Base-by-base conservation (phyloP, 2,113 vertebrate species). In the Origma solitaria region DNA sequence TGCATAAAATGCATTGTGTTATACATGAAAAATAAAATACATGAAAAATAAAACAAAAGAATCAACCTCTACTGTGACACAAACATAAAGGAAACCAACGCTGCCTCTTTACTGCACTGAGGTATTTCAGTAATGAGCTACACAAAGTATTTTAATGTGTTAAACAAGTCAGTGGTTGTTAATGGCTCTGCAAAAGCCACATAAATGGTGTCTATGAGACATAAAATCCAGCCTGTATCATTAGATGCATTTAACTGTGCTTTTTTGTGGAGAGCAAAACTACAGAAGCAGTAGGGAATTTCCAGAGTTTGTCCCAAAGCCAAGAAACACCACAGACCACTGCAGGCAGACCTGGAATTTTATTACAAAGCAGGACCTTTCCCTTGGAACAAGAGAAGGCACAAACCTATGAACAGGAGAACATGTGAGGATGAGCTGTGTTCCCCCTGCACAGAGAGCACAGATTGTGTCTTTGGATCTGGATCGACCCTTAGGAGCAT, bases 251-350 rank as follows among this genome's bases (percentile, higher is more conserved):
- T 97, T 95, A 94, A 66, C 37, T 65, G 86, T 11, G 57, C 81
- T 93, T 92, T 89, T 90, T 89, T 92, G 96, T 80, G 90, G 93
- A 90, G 78, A 91, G 72, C 50, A 80, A 42, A 91, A 77, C 66
- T 91, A 53, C 62, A 95, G 58, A 77, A 87, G 47, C 82, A 73
- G 84, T n/a, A 93, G 95, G 91, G 94, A 94, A 94, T 95, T 96
- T 97, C 94, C 94, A 95, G 82, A 80, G 92, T 82, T 90, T 88
- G 83, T 72, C 58, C 76, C 38, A 65, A 8, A 72, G 90, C 78
- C 79, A 86, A 86, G 53, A 33, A 80, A 85, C 45, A 93, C 66
- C 82, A 93, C 75, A 88, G 81, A 71, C 10, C 45, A 35, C 53
- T 24, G 57, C 7, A 64, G 72, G 69, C 56, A 90, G 82, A 79